Base-by-base conservation (phyloP, 2,888 invertebrate species). In the Trileptium ribeirensis region DNA sequence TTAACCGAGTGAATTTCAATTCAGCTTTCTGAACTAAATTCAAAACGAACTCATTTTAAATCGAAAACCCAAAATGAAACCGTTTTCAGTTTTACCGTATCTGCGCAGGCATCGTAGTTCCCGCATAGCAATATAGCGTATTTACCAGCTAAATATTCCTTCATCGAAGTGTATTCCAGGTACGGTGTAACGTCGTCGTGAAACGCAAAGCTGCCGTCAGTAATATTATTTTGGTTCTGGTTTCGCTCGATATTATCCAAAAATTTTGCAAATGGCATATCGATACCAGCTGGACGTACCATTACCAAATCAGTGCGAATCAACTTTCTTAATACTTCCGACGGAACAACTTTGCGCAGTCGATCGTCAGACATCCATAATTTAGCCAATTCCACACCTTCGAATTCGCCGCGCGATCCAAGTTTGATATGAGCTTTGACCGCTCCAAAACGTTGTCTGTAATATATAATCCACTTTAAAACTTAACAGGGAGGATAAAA, bases 81-180 rank as follows among this genome's bases (percentile, higher is more conserved):
- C n/a, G n/a, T n/a, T n/a, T n/a, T n/a, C n/a, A n/a, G n/a, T n/a
- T n/a, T n/a, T n/a, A n/a, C n/a, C n/a, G n/a, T n/a, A n/a, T n/a
- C n/a, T n/a, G n/a, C n/a, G n/a, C n/a, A n/a, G n/a, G n/a, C n/a
- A n/a, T n/a, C n/a, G n/a, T n/a, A n/a, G n/a, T n/a, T n/a, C n/a
- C n/a, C n/a, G n/a, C n/a, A n/a, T n/a, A n/a, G n/a, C n/a, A n/a
- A n/a, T n/a, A n/a, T n/a, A n/a, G n/a, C n/a, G n/a, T n/a, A n/a
- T 24, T 51, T 2, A 81, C 81, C 81, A 67, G 29, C 1, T 31
- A 87, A 83, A 78, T 87, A 86, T 31, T 88, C 85, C 19, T 85
- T 75, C n/a, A 89, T 85, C 1, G 88, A 87, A 2, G 88, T 86
- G 83, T 89, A 89, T 83, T 89, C 89, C 37, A 89, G 83, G 82